Percentiles rank a stretch among this genome's conserved stretches.
Evolutionary conservation across 2,113 vertebrate genomes (phyloP).

Genomic region (Proterorhinus semilunaris): DNA sequence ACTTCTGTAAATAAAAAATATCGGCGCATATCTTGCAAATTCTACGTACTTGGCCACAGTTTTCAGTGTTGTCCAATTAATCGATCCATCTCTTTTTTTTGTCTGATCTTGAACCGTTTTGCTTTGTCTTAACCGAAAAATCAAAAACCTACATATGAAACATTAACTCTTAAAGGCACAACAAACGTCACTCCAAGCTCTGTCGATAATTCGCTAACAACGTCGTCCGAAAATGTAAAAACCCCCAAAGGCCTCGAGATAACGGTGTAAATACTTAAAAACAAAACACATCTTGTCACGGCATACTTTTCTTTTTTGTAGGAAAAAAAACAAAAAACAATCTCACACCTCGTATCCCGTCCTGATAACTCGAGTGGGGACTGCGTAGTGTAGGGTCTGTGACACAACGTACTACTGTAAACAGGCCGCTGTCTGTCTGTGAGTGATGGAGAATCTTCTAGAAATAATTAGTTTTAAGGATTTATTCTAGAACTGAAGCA

Average conservation of each 20-base stretch:
- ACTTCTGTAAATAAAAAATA: constrained; percentile 21
- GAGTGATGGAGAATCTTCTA: constrained; percentile 60
- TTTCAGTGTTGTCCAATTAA: constrained; percentile 8
- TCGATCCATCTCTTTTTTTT: neutral
- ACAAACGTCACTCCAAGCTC: neutral
- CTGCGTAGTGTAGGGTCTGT: constrained; percentile 59
- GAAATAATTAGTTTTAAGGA: constrained; percentile 58
- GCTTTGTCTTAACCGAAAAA: neutral
- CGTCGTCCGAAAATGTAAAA: neutral
- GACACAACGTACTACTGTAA: constrained; percentile 49
- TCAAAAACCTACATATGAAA: neutral
- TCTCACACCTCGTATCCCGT: constrained; percentile 56
- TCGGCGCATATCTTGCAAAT: neutral
- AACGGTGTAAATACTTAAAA: constrained; percentile 69
- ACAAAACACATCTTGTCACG: constrained; percentile 53
- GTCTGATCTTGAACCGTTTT: neutral
- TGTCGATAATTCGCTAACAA: neutral
- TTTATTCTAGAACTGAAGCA: constrained; percentile 50
- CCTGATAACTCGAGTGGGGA: constrained; percentile 55
- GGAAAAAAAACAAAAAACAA: constrained; percentile 59
- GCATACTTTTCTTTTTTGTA: constrained; percentile 68
- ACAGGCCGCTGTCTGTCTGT: constrained; percentile 62
- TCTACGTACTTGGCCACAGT: constrained; percentile 4
- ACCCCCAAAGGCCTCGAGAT: too few species aligned
- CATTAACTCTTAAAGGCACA: neutral